Evolutionary conservation across 2,797 vertebrate species (phyloP), one percentile per base, ranked within the genome.

Genomic region (Mormyrops boulengeri): DNA sequence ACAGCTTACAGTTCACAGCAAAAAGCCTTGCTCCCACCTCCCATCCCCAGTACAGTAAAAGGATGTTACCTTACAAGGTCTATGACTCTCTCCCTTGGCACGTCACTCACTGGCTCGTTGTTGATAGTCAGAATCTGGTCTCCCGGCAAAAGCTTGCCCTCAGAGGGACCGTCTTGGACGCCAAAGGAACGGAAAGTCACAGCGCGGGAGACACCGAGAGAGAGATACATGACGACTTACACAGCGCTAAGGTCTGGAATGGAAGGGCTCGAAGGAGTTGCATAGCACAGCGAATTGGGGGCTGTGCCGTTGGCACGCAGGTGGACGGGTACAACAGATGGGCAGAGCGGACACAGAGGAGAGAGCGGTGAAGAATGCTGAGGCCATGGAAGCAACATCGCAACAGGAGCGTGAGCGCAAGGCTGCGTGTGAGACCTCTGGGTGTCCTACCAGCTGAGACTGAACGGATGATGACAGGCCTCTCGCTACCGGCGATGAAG

Each of bases 51-150:
- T 96, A 96, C 94, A 96, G 94, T 96, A 96, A 96, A 88, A 96
- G 95, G 96, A 96, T 96, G 95, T 98, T 97, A 99, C 98, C 98
- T 99, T 97, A 99, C 95, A 93, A 99, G 97, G 95, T 99, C 97
- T 95, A 99, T 98, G 97, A 99, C 97, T 97, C 97, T 98, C 96
- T 98, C 98, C 93, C 97, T 96, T 93, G 97, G 95, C 92, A 95
- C 97, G 95, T 98, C 98, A 95, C 97, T 98, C 97, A 99, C 97
- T 17, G 97, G 96, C 95, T 99, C 97, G 92, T 98, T 94, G 92
- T 99, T 97, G 96, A 99, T 98, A 95, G 97, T 97, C 95, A 99
- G 96, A 95, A 99, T 98, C 96, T 99, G 98, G 95, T 99, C 98
- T 95, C 98, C 98, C 55, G 98, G 95, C 91, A 99, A 95, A 94